Evolutionary conservation across 2,113 vertebrate genomes (phyloP), one percentile per base, ranked within the genome.

Genomic region (Copsychus sechellarum): DNA sequence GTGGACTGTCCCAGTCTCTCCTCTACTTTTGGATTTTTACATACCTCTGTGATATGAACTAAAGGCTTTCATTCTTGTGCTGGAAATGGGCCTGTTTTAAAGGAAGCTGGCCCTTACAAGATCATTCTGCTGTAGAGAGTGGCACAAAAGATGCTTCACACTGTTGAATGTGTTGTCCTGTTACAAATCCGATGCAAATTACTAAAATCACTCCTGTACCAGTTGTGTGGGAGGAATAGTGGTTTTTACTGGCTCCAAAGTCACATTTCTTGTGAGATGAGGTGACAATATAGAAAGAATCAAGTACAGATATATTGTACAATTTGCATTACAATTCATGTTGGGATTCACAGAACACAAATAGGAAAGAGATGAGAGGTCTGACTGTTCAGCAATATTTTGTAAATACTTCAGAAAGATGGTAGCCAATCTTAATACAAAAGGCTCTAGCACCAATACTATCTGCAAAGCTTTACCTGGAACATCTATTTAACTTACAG

Each of bases 21-120:
- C 31, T 79, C 58, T 54, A 3, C 19, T 69, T 72, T 8, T 42
- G 22, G 26, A 56, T 29, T 71, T 66, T 78, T 66, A 14, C 0
- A 0, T 33, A 9, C 19, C 24, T 43, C n/a, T 33, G 18, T 2
- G 0, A n/a, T 66, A 19, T 0, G 1, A 56, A 14, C 45, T 45
- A 40, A 36, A 74, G 31, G 7, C 20, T 82, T 87, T 56, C 22
- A 4, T 33, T 51, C 3, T 70, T 62, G 21, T 58, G 15, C 66
- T 74, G 43, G 51, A 43, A n/a, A 17, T 6, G 34, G 34, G 19
- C 11, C 45, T 62, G 22, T 38, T 74, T 79, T 82, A 48, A 89
- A 85, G 25, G 48, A 61, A 88, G 7, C 13, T 15, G 8, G 4
- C 12, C 51, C 14, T 47, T 50, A 69, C 19, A 40, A 51, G 50